phyloP scores from a whole-genome alignment of 2,888 invertebrate species.

The Brassicogethes aeneus region DNA sequence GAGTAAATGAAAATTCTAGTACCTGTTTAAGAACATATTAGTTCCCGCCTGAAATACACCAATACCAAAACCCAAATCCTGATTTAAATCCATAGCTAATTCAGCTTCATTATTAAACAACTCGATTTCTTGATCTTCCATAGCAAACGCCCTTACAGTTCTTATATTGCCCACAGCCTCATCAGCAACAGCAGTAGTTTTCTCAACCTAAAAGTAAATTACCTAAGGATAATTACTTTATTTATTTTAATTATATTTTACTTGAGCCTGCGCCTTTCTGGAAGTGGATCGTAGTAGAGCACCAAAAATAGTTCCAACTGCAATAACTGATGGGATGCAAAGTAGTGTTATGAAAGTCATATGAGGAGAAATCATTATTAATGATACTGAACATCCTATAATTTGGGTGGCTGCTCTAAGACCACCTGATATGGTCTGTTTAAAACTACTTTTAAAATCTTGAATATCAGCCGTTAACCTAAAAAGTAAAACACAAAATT shows the following conservation, averaged over 20 bases:
- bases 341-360: conserved; percentile 77
- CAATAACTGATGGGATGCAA: conserved; percentile 79
- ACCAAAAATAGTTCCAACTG: conserved; percentile 78
- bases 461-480: conserved; percentile 89
- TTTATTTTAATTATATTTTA: no score
- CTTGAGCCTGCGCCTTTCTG: conserved; percentile 74
- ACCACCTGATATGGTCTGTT: conserved; percentile 87
- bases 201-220: conserved; percentile 57
- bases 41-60: conserved; percentile 86
- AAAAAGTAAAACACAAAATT: conserved; percentile 31
- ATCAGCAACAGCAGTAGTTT: conserved; percentile 81
- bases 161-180: conserved; percentile 90
- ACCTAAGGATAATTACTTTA: no score
- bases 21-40: conserved; percentile 75
- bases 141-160: conserved; percentile 90
- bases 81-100: conserved; percentile 60
- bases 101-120: conserved; percentile 67
- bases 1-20: no score
- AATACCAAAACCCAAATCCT: conserved; percentile 80
- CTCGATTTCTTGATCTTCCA: conserved; percentile 74
- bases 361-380: conserved; percentile 83
- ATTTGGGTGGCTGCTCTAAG: conserved; percentile 81
- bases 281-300: conserved; percentile 67
- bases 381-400: conserved; percentile 62
- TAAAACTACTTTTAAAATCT: conserved; percentile 95